Percentiles rank a stretch among this genome's conserved stretches.
Evolutionary conservation across 2,797 vertebrate species (phyloP).

Genomic region (Anas georgica): DNA sequence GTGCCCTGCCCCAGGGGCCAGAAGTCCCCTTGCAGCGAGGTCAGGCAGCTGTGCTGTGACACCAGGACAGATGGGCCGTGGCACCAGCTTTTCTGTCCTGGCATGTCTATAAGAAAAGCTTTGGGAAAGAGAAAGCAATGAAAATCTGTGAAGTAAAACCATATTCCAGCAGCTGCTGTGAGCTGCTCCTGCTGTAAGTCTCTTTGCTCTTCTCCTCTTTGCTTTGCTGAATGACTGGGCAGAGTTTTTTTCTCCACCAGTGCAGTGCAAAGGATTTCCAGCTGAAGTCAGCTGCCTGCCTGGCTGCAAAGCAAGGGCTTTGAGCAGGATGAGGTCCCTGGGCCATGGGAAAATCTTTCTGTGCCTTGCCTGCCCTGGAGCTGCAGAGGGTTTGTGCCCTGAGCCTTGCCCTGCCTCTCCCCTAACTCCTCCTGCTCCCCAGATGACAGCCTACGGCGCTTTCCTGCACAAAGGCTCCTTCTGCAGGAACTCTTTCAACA

Average conservation of each 20-base stretch:
- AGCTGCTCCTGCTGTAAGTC: not conserved
- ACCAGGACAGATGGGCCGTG: not conserved
- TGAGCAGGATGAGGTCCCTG: not conserved
- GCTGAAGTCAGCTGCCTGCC: not conserved
- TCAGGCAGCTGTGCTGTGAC: not conserved
- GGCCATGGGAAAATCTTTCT: not conserved
- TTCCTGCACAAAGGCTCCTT: conserved; percentile 97
- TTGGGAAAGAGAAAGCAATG: not conserved
- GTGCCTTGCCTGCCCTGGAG: no score
- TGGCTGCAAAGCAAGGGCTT: not conserved
- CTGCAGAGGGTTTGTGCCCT: no score
- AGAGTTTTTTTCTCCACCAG: not conserved
- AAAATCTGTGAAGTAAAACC: not conserved
- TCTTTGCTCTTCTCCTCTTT: not conserved
- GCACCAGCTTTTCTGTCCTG: not conserved
- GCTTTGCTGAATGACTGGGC: not conserved
- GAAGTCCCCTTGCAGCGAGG: not conserved
- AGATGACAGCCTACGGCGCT: conserved; percentile 97
- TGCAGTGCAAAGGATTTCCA: not conserved
- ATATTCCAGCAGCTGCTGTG: not conserved
- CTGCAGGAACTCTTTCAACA: conserved; percentile 98
- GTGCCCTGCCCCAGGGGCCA: not conserved
- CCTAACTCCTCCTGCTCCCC: conserved; percentile 14
- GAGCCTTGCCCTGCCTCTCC: not conserved
- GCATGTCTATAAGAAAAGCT: not conserved